These are phyloP conservation scores for Furnarius figulus DNA, from an alignment of 2,113 vertebrate genomes.

Conservation along the genomic window DNA sequence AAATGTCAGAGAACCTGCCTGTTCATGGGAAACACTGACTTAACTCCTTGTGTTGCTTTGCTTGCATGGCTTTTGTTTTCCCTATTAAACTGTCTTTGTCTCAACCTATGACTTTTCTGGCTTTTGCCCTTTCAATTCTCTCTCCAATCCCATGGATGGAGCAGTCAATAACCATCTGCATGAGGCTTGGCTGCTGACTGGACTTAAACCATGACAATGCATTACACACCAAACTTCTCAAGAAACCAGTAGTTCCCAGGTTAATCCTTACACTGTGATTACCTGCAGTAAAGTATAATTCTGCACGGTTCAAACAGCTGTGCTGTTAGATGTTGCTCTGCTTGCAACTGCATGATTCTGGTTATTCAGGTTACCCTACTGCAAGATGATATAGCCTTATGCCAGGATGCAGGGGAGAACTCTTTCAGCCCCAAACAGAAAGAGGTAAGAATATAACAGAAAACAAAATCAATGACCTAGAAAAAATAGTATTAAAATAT, in stretches of 20 bases:
- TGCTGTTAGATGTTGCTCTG: background rate
- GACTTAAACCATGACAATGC: background rate
- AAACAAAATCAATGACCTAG: conserved; percentile 26
- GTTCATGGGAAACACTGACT: background rate
- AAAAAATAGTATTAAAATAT: conserved; percentile 33
- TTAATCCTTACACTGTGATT: background rate
- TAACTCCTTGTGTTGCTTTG: background rate
- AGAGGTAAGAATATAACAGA: background rate
- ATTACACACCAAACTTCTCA: background rate
- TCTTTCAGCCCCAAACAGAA: background rate
- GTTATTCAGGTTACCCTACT: background rate
- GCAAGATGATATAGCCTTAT: background rate
- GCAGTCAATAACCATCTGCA: background rate
- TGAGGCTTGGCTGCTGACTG: background rate
- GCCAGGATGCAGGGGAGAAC: background rate
- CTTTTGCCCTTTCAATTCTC: background rate
- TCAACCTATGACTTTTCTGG: background rate
- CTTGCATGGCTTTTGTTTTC: background rate
- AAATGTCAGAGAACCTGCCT: background rate
- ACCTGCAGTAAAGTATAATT: background rate
- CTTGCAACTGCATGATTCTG: background rate
- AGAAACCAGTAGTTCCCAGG: background rate
- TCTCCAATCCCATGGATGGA: background rate
- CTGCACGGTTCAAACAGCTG: background rate
- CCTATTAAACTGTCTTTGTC: background rate